These are phyloP conservation scores for Zoanthus solanderi DNA, from an alignment of 92 coral and sea anemone genomes.

Conservation along the genomic window DNA sequence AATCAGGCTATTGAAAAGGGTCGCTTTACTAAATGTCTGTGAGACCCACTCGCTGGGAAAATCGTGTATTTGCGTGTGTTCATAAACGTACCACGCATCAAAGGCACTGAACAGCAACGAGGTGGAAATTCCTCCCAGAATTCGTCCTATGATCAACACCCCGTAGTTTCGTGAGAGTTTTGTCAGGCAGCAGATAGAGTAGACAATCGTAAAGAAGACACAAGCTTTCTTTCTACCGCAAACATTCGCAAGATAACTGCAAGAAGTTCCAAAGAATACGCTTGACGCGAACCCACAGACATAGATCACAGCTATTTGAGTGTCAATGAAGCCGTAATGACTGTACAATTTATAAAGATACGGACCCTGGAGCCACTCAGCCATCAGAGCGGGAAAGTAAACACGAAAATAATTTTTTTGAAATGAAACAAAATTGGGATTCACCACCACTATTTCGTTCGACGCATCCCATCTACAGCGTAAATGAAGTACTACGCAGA, in stretches of 20 bases:
- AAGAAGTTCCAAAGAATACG: constrained; percentile 90
- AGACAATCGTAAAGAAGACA: constrained; percentile 85
- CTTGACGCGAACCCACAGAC: constrained; percentile 98
- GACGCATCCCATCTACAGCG: constrained; percentile 70
- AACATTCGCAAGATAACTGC: constrained; percentile 86
- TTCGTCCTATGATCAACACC: constrained; percentile 84
- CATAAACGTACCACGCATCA: constrained; percentile 97
- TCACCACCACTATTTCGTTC: constrained; percentile 70
- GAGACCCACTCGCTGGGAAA: constrained; percentile 96
- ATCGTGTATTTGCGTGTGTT: constrained; percentile 93
- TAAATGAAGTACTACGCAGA: constrained; percentile 79
- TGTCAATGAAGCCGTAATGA: constrained; percentile 96
- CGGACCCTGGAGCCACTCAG: constrained; percentile 98
- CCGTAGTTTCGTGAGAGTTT: constrained; percentile 92
- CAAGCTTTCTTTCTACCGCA: constrained; percentile 98
- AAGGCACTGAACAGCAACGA: constrained; percentile 93
- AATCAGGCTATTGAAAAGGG: constrained; percentile 89
- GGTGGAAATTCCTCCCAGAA: constrained; percentile 96
- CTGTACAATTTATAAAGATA: constrained; percentile 92
- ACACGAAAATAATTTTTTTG: constrained; percentile 90
- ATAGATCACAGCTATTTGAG: constrained; percentile 95
- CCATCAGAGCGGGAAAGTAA: constrained; percentile 94
- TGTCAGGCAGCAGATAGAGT: constrained; percentile 91
- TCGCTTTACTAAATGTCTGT: constrained; percentile 92
- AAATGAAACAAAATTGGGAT: constrained; percentile 89